phyloP scores from a whole-genome alignment of 2,113 vertebrate genomes.

The Lasiurus borealis region DNA sequence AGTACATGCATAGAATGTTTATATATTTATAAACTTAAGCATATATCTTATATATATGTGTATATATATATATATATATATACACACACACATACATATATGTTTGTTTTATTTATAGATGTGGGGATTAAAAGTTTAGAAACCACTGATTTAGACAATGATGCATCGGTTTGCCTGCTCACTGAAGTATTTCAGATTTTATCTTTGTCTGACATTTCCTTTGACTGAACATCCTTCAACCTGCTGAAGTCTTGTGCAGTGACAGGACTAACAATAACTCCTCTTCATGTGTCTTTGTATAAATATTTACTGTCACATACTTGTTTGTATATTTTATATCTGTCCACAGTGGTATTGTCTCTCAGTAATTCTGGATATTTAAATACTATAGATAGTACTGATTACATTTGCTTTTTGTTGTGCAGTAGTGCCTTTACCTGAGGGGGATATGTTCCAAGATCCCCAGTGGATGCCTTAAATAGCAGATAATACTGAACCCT shows the following conservation, averaged over 20 bases:
- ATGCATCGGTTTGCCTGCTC: neutral
- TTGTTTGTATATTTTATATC: slow-evolving; percentile 27
- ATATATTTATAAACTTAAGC: neutral
- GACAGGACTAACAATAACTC: neutral
- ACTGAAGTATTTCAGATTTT: neutral
- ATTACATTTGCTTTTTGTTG: neutral
- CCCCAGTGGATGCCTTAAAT: neutral
- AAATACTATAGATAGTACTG: neutral
- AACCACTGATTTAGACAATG: neutral
- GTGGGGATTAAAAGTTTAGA: neutral
- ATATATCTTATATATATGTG: neutral
- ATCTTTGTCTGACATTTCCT: neutral
- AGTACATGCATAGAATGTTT: neutral
- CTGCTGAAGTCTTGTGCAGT: neutral
- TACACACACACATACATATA: no score
- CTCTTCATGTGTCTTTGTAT: neutral
- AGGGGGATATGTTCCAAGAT: neutral
- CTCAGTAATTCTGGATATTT: neutral
- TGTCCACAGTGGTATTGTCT: neutral
- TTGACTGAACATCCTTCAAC: neutral
- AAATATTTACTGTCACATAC: slow-evolving; percentile 28
- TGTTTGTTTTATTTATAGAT: neutral
- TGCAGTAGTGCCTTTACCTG: neutral
- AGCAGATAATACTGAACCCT: neutral
- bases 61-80: no score